These are phyloP conservation scores for Protobothrops mucrosquamatus DNA, from an alignment of 2,113 vertebrate species.

Conservation along the genomic window DNA sequence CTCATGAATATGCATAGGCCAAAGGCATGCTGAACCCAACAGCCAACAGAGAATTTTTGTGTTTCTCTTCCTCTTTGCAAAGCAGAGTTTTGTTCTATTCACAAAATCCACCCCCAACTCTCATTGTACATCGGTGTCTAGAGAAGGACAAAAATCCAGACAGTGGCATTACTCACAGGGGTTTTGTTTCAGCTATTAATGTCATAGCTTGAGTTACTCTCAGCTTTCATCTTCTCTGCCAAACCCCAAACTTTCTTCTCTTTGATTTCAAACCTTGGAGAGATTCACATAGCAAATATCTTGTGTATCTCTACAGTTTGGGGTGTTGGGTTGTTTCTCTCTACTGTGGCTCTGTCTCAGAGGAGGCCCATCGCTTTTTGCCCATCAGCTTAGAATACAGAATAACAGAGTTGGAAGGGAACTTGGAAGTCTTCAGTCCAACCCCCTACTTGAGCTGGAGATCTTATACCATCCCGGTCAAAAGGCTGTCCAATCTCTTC, in stretches of 20 bases:
- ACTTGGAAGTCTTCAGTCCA: too few relatives aligned
- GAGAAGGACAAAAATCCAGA: not conserved
- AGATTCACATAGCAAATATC: conserved; percentile 39
- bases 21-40: not conserved
- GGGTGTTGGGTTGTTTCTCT: conserved; percentile 17
- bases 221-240: not conserved
- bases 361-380: conserved; percentile 47
- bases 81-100: not conserved
- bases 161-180: not conserved
- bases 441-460: too few relatives aligned
- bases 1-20: not conserved
- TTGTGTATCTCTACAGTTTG: conserved; percentile 47
- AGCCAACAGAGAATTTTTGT: not conserved
- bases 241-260: fast-evolving
- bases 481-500: too few relatives aligned
- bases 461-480: too few relatives aligned
- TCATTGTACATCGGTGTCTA: not conserved
- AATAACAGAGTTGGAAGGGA: too few relatives aligned
- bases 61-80: not conserved
- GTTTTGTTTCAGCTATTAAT: conserved; percentile 7
- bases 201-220: conserved; percentile 27
- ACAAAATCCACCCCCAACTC: not conserved
- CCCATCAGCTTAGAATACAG: conserved; percentile 20
- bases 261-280: conserved; percentile 32
- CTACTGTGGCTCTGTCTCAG: conserved; percentile 24